Conservation (phyloP, 2,797 vertebrate genomes). For the Acipenser oxyrinchus region DNA sequence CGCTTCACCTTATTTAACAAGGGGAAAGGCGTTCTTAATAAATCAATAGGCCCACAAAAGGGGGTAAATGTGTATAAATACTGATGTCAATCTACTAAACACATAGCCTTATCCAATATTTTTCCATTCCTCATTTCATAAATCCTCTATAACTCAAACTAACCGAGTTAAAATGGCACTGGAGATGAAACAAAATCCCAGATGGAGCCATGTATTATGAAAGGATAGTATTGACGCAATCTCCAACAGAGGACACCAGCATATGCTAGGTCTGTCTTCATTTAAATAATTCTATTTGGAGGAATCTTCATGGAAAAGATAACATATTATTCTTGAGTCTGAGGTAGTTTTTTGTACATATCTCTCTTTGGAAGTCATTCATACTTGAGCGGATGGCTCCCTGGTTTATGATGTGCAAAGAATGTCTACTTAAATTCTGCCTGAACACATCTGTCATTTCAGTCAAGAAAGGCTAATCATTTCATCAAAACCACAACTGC, state of each 20-base stretch:
- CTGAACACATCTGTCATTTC: slow-evolving; percentile 38
- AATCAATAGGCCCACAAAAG: neutral
- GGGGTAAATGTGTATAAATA: neutral
- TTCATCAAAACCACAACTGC: slow-evolving; percentile 46
- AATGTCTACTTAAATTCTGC: neutral
- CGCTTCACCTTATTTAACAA: too few relatives aligned
- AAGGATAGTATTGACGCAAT: neutral
- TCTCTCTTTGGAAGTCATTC: slow-evolving; percentile 23
- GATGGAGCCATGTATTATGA: neutral
- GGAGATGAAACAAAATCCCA: neutral
- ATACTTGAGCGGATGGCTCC: slow-evolving; percentile 25
- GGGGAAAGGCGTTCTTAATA: too few relatives aligned
- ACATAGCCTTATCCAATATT: neutral
- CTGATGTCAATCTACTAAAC: neutral
- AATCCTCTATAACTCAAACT: neutral
- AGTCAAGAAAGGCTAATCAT: slow-evolving; percentile 44
- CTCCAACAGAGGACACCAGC: neutral
- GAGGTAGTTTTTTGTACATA: slow-evolving; percentile 22
- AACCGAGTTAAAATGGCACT: neutral
- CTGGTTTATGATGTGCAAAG: slow-evolving; percentile 19
- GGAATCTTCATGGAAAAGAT: neutral
- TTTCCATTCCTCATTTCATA: neutral
- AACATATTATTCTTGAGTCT: slow-evolving; percentile 22
- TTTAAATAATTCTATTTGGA: slow-evolving; percentile 16
- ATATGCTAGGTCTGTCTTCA: neutral